Percentiles rank a stretch among this genome's conserved stretches.
Conservation (phyloP, 2,113 vertebrate species). For the Caranx melampygus region DNA sequence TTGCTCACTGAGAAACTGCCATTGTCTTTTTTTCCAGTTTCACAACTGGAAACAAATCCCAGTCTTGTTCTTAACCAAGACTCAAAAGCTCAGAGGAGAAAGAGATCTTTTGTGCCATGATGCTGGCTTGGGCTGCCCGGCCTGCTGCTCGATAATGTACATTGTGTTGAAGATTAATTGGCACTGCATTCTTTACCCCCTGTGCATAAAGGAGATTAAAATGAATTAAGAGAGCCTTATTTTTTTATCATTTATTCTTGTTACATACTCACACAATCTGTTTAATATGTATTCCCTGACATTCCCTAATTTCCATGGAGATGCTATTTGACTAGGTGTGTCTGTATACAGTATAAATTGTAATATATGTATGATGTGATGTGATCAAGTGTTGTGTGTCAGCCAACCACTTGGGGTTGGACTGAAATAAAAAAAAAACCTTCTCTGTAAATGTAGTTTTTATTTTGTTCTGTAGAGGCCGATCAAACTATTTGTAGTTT, state of each 20-base stretch:
- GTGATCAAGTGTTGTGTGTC: background rate
- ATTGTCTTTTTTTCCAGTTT: constrained; percentile 37
- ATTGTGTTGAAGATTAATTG: constrained; percentile 66
- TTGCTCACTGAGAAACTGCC: constrained; percentile 15
- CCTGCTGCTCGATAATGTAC: constrained; percentile 39
- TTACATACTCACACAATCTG: background rate
- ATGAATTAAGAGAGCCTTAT: constrained; percentile 32
- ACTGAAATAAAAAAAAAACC: background rate
- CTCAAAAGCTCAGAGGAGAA: constrained; percentile 60
- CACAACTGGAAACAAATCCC: constrained; percentile 63
- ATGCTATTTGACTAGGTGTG: background rate
- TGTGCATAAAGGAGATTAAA: constrained; percentile 42
- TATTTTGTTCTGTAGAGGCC: background rate
- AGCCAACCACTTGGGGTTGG: background rate
- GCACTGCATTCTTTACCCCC: constrained; percentile 41
- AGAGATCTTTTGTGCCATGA: constrained; percentile 61
- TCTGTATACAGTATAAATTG: background rate
- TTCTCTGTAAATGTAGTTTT: background rate
- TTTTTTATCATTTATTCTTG: constrained; percentile 19
- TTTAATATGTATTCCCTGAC: background rate
- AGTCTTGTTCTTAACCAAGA: constrained; percentile 46
- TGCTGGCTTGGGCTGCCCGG: constrained; percentile 23
- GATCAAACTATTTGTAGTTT: background rate
- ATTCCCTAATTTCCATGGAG: background rate
- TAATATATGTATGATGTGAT: background rate